Base-by-base conservation (phyloP, 2,797 vertebrate genomes). In the Cetoscarus ocellatus region DNA sequence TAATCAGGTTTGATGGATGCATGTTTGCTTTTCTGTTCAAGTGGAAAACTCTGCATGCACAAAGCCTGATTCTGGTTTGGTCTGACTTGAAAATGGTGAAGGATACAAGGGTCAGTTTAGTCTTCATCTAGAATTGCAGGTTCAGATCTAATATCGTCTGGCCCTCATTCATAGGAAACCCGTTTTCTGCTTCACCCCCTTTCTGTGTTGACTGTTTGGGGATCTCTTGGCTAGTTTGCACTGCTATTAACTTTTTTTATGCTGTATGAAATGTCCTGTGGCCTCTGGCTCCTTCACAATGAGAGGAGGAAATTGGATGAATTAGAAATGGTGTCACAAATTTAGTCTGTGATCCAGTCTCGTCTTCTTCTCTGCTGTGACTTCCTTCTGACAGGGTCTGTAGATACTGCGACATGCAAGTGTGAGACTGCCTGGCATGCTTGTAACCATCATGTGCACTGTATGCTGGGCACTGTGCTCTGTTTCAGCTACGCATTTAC, bases 391-490 rank as follows among this genome's bases (percentile, higher is more conserved):
- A 75, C 68, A 34, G 70, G 74, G 59, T 80, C 56, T 85, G 75
- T 86, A 71, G 61, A 86, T 61, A 70, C 36, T 60, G 65, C n/a
- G 19, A 69, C 74, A 77, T 70, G 57, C 60, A 19, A 61, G 83
- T 58, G 72, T 82, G 72, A 67, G 73, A 64, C 73, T 69, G 73
- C 62, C 82, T 79, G 73, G 74, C 84, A 81, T 88, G 86, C 77
- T 83, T 80, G 79, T 87, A 75, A 84, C 71, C 86, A 82, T 91
- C 87, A 61, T 87, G 70, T 88, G 70, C 77, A 84, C 85, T 87
- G 73, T 85, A 76, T 80, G 84, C 79, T 86, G 77, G 84, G 85
- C 84, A 79, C 86, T 68, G 27, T 27, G 71, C 74, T 86, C 55
- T 79, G 71, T 91, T 79, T 86, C 86, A 88, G 87, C 81, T 67